A percentile compares a stretch with the other conserved stretches of the same genome.
Conservation (phyloP, 2,888 invertebrate genomes). For the Euphydryas editha region DNA sequence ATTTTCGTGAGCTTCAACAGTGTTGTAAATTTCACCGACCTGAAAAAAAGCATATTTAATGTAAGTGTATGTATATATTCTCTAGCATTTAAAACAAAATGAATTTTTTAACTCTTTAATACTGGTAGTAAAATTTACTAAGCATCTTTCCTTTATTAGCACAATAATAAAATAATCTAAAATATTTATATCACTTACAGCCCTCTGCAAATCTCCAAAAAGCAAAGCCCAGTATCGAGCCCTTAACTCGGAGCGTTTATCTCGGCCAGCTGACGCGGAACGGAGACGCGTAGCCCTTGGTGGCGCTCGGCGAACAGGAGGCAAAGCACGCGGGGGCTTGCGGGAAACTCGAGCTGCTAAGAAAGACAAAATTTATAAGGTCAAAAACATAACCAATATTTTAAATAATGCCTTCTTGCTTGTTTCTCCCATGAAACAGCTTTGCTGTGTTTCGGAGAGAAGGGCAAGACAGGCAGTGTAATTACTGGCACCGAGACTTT, state of each 20-base stretch:
- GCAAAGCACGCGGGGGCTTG: conserved; percentile 85
- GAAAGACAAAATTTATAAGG: neutral
- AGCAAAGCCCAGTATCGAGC: conserved; percentile 98
- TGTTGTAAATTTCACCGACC: conserved; percentile 97
- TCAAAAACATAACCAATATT: neutral
- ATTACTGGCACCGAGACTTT: no score
- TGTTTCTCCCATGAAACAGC: no score
- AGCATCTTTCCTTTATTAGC: no score
- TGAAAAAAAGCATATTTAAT: conserved; percentile 46
- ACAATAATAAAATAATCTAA: neutral
- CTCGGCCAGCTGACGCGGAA: conserved; percentile 93
- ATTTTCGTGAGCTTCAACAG: conserved; percentile 97
- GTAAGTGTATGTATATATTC: no score
- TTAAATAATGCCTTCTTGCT: no score
- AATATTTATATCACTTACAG: conserved; percentile 79
- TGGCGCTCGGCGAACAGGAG: conserved; percentile 60
- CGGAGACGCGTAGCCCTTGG: conserved; percentile 86
- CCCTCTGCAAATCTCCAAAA: conserved; percentile 96
- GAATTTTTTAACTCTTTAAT: no score
- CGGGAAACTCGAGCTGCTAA: conserved; percentile 82
- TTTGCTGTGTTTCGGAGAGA: no score
- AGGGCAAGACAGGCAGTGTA: no score
- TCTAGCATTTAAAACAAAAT: neutral
- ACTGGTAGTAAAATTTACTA: no score
- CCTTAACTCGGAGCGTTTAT: conserved; percentile 93